Evolutionary conservation across 2,888 invertebrate species (phyloP).

Genomic region (Busseola fusca): DNA sequence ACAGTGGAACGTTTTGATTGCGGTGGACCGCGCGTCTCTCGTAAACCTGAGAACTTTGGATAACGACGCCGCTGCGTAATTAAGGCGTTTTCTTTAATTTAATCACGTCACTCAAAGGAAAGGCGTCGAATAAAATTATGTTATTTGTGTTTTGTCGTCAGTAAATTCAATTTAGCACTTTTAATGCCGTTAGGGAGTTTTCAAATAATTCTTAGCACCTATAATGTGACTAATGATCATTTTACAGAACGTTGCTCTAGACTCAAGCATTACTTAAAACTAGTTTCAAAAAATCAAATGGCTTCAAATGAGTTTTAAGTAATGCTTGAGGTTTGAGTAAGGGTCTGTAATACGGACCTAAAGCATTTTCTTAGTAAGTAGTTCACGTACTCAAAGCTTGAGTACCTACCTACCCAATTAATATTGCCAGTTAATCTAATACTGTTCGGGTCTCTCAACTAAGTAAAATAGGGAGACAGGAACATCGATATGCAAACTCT

Average conservation of each 20-base stretch:
- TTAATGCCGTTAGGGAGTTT: not conserved
- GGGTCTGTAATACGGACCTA: no score
- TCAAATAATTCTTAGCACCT: not conserved
- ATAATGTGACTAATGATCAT: no score
- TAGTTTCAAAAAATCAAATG: no score
- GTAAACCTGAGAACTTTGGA: constrained; percentile 74
- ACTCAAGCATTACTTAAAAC: no score
- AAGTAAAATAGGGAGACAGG: no score
- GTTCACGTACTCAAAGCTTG: not conserved
- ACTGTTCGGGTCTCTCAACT: no score
- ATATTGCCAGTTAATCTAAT: not conserved
- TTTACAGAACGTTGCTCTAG: no score
- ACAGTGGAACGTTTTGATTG: constrained; percentile 80
- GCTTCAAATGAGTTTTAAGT: no score
- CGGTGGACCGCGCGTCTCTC: constrained; percentile 74
- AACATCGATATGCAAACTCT: no score
- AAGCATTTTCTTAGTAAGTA: not conserved
- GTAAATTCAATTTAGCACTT: constrained; percentile 8
- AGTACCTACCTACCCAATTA: not conserved
- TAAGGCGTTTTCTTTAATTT: constrained; percentile 75
- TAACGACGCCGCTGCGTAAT: constrained; percentile 71
- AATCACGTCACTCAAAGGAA: constrained; percentile 57
- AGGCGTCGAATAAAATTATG: constrained; percentile 19
- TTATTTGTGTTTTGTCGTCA: constrained; percentile 4
- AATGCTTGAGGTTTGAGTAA: no score